Evolutionary conservation across 64 coral and sea anemone species (phyloP).

Genomic region (Montipora sp.): DNA sequence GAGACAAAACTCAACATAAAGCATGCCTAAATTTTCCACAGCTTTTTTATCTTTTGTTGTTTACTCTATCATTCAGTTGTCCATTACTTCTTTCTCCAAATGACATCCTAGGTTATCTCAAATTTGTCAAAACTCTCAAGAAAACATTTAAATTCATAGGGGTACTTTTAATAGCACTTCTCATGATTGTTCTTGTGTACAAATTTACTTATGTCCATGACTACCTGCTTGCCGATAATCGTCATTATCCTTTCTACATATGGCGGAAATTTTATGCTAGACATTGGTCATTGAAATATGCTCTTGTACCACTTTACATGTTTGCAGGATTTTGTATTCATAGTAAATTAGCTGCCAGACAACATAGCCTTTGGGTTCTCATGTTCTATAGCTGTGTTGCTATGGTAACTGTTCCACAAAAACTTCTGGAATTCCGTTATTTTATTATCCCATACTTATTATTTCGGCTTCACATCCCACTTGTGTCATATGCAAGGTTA

Average conservation of each 20-base stretch:
- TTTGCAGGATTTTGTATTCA: slow-evolving; percentile 60
- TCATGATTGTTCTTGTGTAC: slow-evolving; percentile 56
- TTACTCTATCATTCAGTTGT: slow-evolving; percentile 75
- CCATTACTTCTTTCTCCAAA: slow-evolving; percentile 60
- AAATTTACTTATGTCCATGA: slow-evolving; percentile 88
- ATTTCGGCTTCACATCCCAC: slow-evolving; percentile 77
- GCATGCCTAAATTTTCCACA: slow-evolving; percentile 92
- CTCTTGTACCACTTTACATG: slow-evolving; percentile 73
- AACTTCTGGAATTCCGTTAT: slow-evolving; percentile 85
- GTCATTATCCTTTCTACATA: slow-evolving; percentile 91
- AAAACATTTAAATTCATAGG: slow-evolving; percentile 50
- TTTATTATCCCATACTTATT: slow-evolving; percentile 92
- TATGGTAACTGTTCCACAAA: slow-evolving; percentile 80
- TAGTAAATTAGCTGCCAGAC: slow-evolving; percentile 52
- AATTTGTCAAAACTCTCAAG: slow-evolving; percentile 30
- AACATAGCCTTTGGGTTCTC: slow-evolving; percentile 65
- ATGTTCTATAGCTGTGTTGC: slow-evolving; percentile 75
- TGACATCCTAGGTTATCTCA: slow-evolving; percentile 41
- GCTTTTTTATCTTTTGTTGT: slow-evolving; percentile 80
- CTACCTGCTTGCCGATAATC: slow-evolving; percentile 92
- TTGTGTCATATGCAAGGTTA: slow-evolving; percentile 59
- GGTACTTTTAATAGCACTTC: slow-evolving; percentile 2
- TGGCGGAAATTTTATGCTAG: slow-evolving; percentile 84
- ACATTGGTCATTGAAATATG: slow-evolving; percentile 74
- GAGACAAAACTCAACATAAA: slow-evolving; percentile 81